Evolutionary conservation across 2,888 invertebrate species (phyloP).

Genomic region (Xestobium rufovillosum): DNA sequence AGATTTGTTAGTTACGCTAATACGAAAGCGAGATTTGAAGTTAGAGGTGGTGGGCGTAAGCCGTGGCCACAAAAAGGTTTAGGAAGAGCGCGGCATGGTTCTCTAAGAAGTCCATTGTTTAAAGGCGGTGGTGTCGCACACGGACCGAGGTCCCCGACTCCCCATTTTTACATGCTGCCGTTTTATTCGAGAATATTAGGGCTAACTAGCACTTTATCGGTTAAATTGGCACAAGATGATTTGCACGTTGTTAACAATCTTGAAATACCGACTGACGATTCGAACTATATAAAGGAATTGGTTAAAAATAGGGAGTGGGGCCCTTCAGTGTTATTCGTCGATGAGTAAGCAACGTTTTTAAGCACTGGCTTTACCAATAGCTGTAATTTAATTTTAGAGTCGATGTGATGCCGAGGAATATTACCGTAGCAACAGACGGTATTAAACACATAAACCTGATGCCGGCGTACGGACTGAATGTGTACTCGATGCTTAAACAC

Average conservation of each 20-base stretch:
- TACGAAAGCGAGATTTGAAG: constrained; percentile 75
- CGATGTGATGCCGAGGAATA: constrained; percentile 83
- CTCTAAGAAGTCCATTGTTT: constrained; percentile 83
- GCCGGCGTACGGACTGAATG: constrained; percentile 94
- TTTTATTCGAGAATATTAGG: constrained; percentile 70
- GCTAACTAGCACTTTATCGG: constrained; percentile 72
- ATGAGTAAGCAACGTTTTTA: constrained; percentile 60
- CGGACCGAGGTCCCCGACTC: constrained; percentile 85
- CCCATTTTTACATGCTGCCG: constrained; percentile 91
- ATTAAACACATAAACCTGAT: constrained; percentile 85
- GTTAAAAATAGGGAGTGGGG: constrained; percentile 89
- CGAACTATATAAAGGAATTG: constrained; percentile 69
- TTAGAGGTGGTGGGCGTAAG: constrained; percentile 81
- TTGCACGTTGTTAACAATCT: constrained; percentile 82
- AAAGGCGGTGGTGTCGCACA: constrained; percentile 76
- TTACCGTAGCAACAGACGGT: constrained; percentile 69
- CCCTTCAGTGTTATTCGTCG: constrained; percentile 87
- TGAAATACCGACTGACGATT: constrained; percentile 77
- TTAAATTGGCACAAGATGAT: constrained; percentile 94
- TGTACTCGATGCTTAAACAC: constrained; percentile 94
- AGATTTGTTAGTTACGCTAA: constrained; percentile 74
- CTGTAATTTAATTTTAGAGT: constrained; percentile 50
- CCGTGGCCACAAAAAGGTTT: constrained; percentile 94
- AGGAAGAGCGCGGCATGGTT: constrained; percentile 88
- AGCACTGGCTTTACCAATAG: constrained; percentile 2